Base-by-base conservation (phyloP, 2,888 invertebrate genomes). In the Nomada fucata region DNA sequence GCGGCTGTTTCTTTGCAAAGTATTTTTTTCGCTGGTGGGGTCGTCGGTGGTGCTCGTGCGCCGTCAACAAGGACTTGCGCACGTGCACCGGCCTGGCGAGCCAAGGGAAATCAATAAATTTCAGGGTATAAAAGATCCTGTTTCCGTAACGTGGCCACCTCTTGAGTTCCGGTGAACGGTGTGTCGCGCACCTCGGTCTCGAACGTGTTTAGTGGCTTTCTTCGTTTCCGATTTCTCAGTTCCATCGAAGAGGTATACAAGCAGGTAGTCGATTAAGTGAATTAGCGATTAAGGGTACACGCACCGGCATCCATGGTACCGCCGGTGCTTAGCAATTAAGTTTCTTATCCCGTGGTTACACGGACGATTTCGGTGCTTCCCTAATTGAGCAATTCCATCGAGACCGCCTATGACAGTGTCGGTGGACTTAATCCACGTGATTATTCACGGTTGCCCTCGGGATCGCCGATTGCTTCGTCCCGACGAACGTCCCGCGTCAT, bases 61-160 rank as follows among this genome's bases (percentile, higher is more conserved):
- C 83, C 69, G 72, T 13, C 55, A 36, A 52, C 73, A 86, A 81
- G 69, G 81, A 83, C 76, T 70, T 84, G 88, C 86, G 88, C 89
- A 86, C 79, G 83, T 84, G 87, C 77, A 47, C 76, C 73, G 79
- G 67, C 63, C 79, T 52, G 79, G 68, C 79, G 74, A 57, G 64
- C 20, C 76, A 55, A 85, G 70, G 79, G 74, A 82, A 84, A 91
- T 91, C 91, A 91, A 91, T 91, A 91, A 90, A 86, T 88, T 88
- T 88, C 85, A 87, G 88, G 89, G 88, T 91, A 91, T 89, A 90
- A 89, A 90, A 90, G 90, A 88, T 87, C 87, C 88, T 85, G 89
- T 83, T 79, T 85, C 85, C 83, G 86, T 82, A 78, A 73, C 86
- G 83, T 82, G 86, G 77, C 81, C 79, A 84, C 78, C 86, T 88